Evolutionary conservation across 2,113 vertebrate species (phyloP).

Genomic region (Fulica atra): DNA sequence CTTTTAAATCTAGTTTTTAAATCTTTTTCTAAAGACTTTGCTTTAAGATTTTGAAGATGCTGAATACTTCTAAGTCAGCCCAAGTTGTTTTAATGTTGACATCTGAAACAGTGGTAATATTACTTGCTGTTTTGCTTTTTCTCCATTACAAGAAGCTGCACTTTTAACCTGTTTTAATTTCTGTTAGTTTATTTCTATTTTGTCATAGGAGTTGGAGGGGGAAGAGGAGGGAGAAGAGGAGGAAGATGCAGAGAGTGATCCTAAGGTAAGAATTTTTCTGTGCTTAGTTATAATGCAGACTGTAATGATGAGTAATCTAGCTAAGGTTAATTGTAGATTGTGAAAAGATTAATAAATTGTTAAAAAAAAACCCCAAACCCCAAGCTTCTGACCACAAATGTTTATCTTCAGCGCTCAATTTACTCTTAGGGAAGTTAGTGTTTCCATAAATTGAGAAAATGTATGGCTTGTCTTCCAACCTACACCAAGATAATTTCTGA

Average conservation of each 20-base stretch:
- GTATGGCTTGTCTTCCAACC: not conserved
- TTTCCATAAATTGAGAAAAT: not conserved
- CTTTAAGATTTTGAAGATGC: not conserved
- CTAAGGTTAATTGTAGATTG: not conserved
- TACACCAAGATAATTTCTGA: not conserved
- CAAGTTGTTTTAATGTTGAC: not conserved
- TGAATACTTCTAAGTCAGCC: not conserved
- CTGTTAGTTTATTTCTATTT: slow-evolving; percentile 50
- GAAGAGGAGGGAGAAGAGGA: slow-evolving; percentile 93
- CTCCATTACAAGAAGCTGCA: slow-evolving; percentile 30
- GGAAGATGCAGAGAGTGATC: slow-evolving; percentile 85
- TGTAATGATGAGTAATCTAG: not conserved
- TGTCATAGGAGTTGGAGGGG: slow-evolving; percentile 88
- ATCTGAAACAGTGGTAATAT: not conserved
- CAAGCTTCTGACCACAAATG: not conserved
- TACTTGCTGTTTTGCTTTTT: not conserved
- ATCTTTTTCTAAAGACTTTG: not conserved
- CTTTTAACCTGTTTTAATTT: slow-evolving; percentile 65
- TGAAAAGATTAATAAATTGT: not conserved
- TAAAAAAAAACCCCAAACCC: not conserved
- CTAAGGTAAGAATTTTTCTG: slow-evolving; percentile 80
- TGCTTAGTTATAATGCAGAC: not conserved
- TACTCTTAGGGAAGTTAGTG: not conserved
- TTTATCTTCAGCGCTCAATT: not conserved
- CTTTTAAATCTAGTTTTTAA: not conserved